These are phyloP conservation scores for Listronotus oregonensis DNA, from an alignment of 1,140 invertebrate genomes.

Conservation along the genomic window DNA sequence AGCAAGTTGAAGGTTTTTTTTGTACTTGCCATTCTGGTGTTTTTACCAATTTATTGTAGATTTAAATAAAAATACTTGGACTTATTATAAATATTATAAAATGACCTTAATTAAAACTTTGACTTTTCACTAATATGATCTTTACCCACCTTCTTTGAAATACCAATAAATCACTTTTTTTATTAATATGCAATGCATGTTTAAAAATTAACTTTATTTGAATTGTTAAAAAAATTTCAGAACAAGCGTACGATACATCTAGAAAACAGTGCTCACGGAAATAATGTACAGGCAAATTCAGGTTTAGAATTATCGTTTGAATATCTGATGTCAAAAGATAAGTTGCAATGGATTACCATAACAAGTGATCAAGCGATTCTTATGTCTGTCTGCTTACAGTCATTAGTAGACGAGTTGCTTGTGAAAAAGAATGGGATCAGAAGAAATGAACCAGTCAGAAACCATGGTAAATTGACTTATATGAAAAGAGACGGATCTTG, in stretches of 20 bases:
- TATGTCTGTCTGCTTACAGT: conserved; percentile 92
- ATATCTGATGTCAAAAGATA: conserved; percentile 92
- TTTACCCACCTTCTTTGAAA: too few species aligned
- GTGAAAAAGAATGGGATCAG: conserved; percentile 72
- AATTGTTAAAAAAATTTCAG: conserved; percentile 41
- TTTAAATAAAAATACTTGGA: too few species aligned
- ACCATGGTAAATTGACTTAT: conserved; percentile 57
- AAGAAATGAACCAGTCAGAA: conserved; percentile 44
- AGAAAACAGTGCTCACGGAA: conserved; percentile 35
- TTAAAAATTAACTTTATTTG: too few species aligned
- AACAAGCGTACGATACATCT: conserved; percentile 40
- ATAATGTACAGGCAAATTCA: conserved; percentile 48
- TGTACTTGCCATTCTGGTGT: too few species aligned
- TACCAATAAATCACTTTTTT: too few species aligned
- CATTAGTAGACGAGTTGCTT: conserved; percentile 93
- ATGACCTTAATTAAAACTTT: too few species aligned
- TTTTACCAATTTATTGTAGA: too few species aligned
- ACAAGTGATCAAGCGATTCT: conserved; percentile 89
- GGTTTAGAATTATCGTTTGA: conserved; percentile 89
- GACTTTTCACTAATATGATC: too few species aligned
- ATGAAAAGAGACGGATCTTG: conserved; percentile 62
- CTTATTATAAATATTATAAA: too few species aligned
- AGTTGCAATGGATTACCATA: conserved; percentile 90
- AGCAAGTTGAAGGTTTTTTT: too few species aligned
- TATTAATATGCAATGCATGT: too few species aligned